These are phyloP conservation scores for Tholera decimalis DNA, from an alignment of 2,888 invertebrate genomes.

Conservation along the genomic window DNA sequence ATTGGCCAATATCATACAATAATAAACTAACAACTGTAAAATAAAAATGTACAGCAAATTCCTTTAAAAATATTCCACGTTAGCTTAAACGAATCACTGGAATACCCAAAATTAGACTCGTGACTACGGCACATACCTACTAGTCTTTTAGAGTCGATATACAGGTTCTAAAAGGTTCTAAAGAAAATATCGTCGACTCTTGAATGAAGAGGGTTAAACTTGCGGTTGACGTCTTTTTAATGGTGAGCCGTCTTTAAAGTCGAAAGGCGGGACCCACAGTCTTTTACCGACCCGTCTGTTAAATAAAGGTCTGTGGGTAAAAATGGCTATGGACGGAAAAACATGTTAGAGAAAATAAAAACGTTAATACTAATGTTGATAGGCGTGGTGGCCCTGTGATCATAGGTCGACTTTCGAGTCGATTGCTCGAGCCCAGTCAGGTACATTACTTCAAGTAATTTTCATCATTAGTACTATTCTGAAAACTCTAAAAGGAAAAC, in stretches of 20 bases:
- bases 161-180: conserved; percentile 14
- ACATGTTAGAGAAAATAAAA: conserved; percentile 2
- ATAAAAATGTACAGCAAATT: conserved; percentile 1
- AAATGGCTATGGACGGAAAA: no score
- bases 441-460: no score
- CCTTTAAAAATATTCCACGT: conserved; percentile 35
- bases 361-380: not conserved
- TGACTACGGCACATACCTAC: conserved; percentile 31
- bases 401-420: no score
- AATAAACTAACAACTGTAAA: conserved; percentile 1
- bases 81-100: conserved; percentile 21
- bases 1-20: no score
- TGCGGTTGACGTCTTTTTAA: conserved; percentile 60
- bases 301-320: not conserved
- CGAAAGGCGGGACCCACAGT: conserved; percentile 21
- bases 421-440: no score
- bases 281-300: not conserved
- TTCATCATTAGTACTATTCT: no score
- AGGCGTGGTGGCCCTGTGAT: no score
- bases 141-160: conserved; percentile 39
- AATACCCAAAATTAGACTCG: conserved; percentile 35
- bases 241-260: conserved; percentile 44
- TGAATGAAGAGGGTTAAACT: conserved; percentile 58
- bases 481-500: no score
- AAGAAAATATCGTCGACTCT: conserved; percentile 52